A percentile compares a stretch with the other conserved stretches of the same genome.
phyloP scores from a whole-genome alignment of 2,113 vertebrate genomes.

The Agelaius tricolor region DNA sequence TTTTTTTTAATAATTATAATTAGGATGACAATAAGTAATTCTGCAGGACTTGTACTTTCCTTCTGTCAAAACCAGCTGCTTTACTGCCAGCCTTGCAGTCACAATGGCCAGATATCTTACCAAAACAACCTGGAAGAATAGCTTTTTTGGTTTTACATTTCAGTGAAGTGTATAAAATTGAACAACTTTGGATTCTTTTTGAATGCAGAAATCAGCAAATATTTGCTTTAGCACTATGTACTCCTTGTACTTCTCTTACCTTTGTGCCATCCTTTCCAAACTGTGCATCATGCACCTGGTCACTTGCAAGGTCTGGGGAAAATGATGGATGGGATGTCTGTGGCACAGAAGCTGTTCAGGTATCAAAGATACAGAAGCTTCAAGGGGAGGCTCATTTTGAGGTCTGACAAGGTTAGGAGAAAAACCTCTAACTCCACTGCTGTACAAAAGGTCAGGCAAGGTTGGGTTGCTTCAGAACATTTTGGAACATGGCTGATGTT shows the following conservation, averaged over 20 bases:
- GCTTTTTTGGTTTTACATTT: neutral
- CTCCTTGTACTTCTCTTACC: neutral
- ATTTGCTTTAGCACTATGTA: neutral
- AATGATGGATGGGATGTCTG: neutral
- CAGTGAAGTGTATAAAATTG: neutral
- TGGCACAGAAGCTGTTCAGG: neutral
- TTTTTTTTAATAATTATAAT: neutral
- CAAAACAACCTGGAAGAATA: neutral
- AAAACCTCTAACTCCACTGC: accelerated
- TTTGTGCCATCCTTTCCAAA: neutral
- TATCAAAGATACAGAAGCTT: neutral
- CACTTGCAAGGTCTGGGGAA: neutral
- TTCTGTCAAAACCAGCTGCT: neutral
- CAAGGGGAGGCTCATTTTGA: accelerated
- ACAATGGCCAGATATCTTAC: neutral
- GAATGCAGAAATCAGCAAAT: neutral
- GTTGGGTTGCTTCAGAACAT: neutral
- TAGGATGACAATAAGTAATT: neutral
- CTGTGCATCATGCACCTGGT: neutral
- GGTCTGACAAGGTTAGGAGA: neutral
- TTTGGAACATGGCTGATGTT: neutral
- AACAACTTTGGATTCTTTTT: neutral
- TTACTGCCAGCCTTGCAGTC: neutral
- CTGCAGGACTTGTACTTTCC: neutral
- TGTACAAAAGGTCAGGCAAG: neutral